A percentile compares a stretch with the other conserved stretches of the same genome.
Conservation (phyloP, 2,797 vertebrate species). For the Sardinella longiceps region DNA sequence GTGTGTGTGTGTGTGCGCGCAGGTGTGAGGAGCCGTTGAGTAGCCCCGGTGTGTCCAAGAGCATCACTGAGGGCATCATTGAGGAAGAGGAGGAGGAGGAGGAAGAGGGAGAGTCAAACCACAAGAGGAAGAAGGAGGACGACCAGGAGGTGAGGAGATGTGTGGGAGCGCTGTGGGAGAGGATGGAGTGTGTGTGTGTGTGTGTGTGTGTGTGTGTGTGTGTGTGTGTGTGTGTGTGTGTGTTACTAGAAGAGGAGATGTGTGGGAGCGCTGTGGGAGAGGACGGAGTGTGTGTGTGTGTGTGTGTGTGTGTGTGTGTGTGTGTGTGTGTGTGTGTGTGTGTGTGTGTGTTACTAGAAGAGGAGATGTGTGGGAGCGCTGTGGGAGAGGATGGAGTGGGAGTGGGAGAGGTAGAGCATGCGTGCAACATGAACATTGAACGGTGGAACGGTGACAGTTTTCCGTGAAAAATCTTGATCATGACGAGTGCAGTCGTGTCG, state of each 20-base stretch:
- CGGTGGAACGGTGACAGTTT: too few relatives aligned
- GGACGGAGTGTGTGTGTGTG: not conserved
- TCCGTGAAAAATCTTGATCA: too few relatives aligned
- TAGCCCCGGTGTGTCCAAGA: conserved; percentile 83
- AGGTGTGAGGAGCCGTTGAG: conserved; percentile 88
- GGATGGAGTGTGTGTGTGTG: not conserved
- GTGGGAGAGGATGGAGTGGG: too few relatives aligned
- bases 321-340: not conserved
- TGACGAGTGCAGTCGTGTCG: too few relatives aligned
- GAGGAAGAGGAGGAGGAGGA: conserved; percentile 90
- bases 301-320: not conserved
- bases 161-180: not conserved
- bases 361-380: too few relatives aligned
- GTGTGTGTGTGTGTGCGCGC: too few relatives aligned
- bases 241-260: too few relatives aligned
- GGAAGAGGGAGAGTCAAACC: conserved; percentile 83
- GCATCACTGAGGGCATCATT: conserved; percentile 91
- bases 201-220: not conserved
- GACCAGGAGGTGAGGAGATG: conserved; percentile 83
- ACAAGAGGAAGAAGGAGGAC: conserved; percentile 94
- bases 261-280: too few relatives aligned
- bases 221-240: not conserved
- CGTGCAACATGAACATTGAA: too few relatives aligned
- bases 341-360: not conserved
- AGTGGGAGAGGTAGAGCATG: too few relatives aligned